Evolutionary conservation across 2,888 invertebrate species (phyloP).

Genomic region (Oscheius sp.): DNA sequence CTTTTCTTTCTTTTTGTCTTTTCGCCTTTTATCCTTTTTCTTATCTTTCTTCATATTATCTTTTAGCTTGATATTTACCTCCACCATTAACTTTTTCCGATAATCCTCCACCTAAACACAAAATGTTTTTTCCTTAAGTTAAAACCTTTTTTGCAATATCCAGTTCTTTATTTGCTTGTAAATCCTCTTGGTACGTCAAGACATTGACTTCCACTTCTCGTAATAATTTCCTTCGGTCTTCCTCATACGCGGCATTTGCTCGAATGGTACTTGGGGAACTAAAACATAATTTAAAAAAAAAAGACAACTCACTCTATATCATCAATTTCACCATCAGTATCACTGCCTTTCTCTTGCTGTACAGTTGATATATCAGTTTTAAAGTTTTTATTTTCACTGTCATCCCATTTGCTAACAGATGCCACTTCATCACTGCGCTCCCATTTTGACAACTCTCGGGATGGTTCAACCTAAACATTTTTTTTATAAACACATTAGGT

Average conservation of each 20-base stretch:
- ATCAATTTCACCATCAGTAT: conserved; percentile 28
- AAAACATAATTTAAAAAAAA: neutral
- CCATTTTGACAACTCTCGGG: conserved; percentile 34
- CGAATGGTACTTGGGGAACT: neutral
- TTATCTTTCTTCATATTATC: conserved; percentile 33
- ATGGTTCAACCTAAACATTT: conserved; percentile 4
- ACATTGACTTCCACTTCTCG: conserved; percentile 83
- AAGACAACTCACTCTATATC: conserved; percentile 29
- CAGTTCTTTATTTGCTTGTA: conserved; percentile 55
- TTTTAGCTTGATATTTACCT: conserved; percentile 41
- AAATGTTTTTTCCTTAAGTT: conserved; percentile 14
- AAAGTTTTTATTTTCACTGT: too few species aligned
- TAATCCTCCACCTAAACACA: conserved; percentile 39
- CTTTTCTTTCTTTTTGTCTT: conserved; percentile 19
- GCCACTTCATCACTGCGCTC: conserved; percentile 23
- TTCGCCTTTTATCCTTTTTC: conserved; percentile 33
- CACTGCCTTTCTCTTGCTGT: conserved; percentile 12
- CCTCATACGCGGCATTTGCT: conserved; percentile 68
- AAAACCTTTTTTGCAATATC: conserved; percentile 52
- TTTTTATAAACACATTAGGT: neutral
- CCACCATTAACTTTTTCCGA: conserved; percentile 38
- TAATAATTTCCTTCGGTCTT: conserved; percentile 72
- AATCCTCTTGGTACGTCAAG: conserved; percentile 62
- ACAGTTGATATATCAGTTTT: too few species aligned
- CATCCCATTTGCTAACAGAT: conserved; percentile 4